Percentiles rank a stretch among this genome's conserved stretches.
Conservation (phyloP, 2,797 vertebrate species). For the Sparus aurata region DNA sequence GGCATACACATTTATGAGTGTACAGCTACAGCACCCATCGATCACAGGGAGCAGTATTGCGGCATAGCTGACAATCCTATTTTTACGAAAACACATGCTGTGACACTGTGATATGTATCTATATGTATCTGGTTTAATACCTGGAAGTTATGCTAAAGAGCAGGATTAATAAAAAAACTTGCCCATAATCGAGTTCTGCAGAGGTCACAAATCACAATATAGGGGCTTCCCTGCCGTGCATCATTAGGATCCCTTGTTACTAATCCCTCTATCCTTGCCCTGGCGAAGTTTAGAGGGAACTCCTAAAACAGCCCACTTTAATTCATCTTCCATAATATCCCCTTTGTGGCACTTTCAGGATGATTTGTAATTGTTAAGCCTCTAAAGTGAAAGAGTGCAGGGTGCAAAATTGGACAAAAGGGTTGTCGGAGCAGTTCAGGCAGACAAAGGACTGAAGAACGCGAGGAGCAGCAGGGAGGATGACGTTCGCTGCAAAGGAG, state of each 20-base stretch:
- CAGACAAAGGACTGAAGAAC: constrained; percentile 58
- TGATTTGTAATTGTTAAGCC: constrained; percentile 67
- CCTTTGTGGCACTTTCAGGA: constrained; percentile 55
- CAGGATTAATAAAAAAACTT: constrained; percentile 47
- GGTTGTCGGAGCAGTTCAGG: constrained; percentile 43
- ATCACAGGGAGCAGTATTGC: constrained; percentile 12
- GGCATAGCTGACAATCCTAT: constrained; percentile 21
- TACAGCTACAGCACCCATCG: constrained; percentile 31
- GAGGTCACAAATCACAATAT: constrained; percentile 60
- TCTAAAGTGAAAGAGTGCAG: constrained; percentile 39
- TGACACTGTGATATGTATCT: constrained; percentile 13
- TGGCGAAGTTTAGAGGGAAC: constrained; percentile 55
- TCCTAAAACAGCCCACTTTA: constrained; percentile 33
- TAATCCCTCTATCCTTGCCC: constrained; percentile 57
- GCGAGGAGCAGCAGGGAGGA: constrained; percentile 32
- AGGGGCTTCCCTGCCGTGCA: constrained; percentile 21
- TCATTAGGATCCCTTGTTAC: constrained; percentile 57
- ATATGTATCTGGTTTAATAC: constrained; percentile 24
- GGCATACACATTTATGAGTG: constrained; percentile 32
- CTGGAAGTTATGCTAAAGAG: constrained; percentile 33
- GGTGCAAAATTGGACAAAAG: constrained; percentile 44
- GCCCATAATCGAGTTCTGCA: constrained; percentile 33
- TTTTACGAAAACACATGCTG: constrained; percentile 47
- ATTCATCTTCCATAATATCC: constrained; percentile 64
- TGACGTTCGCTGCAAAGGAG: constrained; percentile 37